Conservation (phyloP, 1,140 invertebrate genomes). For the Leptinotarsa undecemlineata region DNA sequence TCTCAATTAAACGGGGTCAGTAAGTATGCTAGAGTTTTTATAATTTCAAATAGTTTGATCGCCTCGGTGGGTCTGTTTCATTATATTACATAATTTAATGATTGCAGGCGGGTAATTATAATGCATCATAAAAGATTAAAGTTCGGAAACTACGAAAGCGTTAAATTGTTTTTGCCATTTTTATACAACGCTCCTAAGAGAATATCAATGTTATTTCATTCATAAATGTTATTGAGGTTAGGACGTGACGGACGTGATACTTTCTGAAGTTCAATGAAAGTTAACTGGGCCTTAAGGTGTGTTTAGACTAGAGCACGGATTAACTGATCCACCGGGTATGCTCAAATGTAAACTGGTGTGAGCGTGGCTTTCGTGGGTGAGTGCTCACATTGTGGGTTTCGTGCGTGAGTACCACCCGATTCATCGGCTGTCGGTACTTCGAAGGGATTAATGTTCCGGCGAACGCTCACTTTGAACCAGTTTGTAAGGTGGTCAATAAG, state of each 20-base stretch:
- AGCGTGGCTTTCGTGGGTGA: too few species aligned
- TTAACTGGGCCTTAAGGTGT: neutral
- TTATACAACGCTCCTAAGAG: neutral
- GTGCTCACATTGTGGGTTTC: neutral
- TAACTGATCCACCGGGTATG: neutral
- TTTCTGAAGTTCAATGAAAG: too few species aligned
- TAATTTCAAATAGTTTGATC: neutral
- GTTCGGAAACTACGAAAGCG: neutral
- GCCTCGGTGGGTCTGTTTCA: neutral
- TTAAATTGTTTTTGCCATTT: conserved; percentile 2
- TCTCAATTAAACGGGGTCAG: conserved; percentile 1
- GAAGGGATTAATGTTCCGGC: neutral
- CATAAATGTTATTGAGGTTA: neutral
- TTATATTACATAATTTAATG: neutral
- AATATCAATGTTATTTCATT: neutral
- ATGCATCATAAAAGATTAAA: neutral
- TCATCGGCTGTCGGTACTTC: neutral
- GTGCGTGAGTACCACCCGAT: neutral
- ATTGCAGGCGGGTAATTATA: neutral
- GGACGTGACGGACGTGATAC: too few species aligned
- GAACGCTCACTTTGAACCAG: neutral
- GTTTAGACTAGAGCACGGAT: neutral
- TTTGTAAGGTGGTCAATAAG: too few species aligned
- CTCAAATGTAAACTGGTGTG: neutral
- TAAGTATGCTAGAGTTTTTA: neutral